phyloP scores from a whole-genome alignment of 2,113 vertebrate species.

The Urocolius indicus region DNA sequence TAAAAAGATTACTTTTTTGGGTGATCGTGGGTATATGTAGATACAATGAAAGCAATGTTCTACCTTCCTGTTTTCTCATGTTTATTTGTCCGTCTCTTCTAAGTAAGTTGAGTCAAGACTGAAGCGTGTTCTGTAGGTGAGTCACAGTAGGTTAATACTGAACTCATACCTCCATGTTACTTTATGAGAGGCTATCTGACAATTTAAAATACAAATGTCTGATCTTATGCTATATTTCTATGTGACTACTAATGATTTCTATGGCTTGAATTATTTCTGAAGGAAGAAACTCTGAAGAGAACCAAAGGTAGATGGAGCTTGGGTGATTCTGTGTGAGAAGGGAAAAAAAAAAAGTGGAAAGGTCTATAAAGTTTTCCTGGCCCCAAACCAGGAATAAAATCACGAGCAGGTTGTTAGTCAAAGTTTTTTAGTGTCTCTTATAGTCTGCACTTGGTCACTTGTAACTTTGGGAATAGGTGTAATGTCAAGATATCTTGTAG shows the following conservation, averaged over 20 bases:
- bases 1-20: background rate
- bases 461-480: background rate
- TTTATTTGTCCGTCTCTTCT: background rate
- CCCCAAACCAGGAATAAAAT: background rate
- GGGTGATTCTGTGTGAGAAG: background rate
- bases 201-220: background rate
- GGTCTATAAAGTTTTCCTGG: background rate
- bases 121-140: background rate
- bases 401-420: background rate
- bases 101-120: background rate
- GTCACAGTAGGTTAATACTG: background rate
- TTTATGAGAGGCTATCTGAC: background rate
- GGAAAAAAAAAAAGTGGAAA: background rate
- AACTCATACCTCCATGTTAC: background rate
- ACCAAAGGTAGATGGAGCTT: background rate
- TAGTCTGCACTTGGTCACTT: background rate
- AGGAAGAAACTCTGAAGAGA: background rate
- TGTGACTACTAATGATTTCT: background rate
- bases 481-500: background rate
- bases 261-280: background rate
- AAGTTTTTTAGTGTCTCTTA: background rate
- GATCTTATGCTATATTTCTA: background rate
- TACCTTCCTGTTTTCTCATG: background rate
- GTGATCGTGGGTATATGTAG: background rate
- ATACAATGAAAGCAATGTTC: background rate